Evolutionary conservation across 2,113 vertebrate species (phyloP), one percentile per base, ranked within the genome.

Genomic region (Tyto alba): DNA sequence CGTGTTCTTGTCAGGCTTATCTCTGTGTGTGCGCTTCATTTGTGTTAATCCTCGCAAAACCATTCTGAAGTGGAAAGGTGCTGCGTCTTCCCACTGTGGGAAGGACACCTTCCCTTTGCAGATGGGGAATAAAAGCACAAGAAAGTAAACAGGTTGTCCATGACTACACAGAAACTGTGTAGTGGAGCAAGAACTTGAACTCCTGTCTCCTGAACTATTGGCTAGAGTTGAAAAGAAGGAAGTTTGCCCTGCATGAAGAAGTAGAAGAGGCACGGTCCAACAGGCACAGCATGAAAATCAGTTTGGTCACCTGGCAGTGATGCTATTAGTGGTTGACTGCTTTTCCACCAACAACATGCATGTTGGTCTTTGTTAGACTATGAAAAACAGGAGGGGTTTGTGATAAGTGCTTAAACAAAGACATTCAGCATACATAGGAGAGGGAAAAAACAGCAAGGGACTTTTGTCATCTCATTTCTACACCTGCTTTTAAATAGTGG

Each of bases 1-100:
- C 15, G 2, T 27, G 38, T n/a, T 93, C 41, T 77, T 50, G 8
- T 29, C 36, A 83, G 79, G 45, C 30, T 85, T 82, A n/a, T 40
- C 53, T 85, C 52, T 76, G 10, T 2, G 2, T 2, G 2, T 0
- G 2, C 1, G 1, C 15, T 57, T 83, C 4, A 22, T 71, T 75
- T 88, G 2, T 36, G 57, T 43, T 81, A 68, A 40, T 47, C 20
- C 32, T 53, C 41, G 29, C 36, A 77, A 74, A 85, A 40, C 27
- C 2, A 1, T 8, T 14, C n/a, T 71, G 62, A 82, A 68, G 36
- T 47, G 16, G 55, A 52, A 69, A 66, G 50, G 29, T 83, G 17
- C 40, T 56, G 9, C 0, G 0, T 72, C 15, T 85, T 81, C 34
- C 36, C 3, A 2, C 2, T 16, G 11, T 57, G 21, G 40, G 66